phyloP scores from a whole-genome alignment of 2,113 vertebrate species.

The Leucopternis melanops region DNA sequence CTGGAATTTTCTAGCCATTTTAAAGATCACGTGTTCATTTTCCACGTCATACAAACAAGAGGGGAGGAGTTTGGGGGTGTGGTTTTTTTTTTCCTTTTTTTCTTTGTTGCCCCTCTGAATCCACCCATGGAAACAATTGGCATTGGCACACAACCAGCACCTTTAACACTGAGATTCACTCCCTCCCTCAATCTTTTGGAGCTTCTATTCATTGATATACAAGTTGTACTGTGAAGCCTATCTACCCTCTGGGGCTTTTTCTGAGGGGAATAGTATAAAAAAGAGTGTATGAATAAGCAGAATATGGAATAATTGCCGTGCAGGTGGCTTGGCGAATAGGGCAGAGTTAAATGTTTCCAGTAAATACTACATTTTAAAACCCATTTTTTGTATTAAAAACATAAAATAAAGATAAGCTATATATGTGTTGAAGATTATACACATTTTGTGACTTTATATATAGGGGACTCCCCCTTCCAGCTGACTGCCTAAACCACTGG shows the following conservation, averaged over 20 bases:
- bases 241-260: background rate
- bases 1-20: background rate
- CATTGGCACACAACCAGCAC: background rate
- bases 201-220: background rate
- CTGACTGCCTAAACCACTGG: background rate
- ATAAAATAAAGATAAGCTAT: background rate
- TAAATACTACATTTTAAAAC: background rate
- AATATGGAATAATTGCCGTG: fast-evolving
- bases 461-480: background rate
- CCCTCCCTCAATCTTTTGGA: background rate
- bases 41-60: background rate
- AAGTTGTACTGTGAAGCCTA: background rate
- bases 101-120: background rate
- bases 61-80: too few species aligned
- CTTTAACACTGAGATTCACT: background rate
- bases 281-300: background rate
- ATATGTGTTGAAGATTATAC: background rate
- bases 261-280: background rate
- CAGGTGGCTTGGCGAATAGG: fast-evolving
- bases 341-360: background rate
- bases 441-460: background rate
- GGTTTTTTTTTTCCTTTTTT: fast-evolving
- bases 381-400: background rate
- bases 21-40: background rate
- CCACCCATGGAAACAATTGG: background rate